These are phyloP conservation scores for Chiloscyllium punctatum DNA, from an alignment of 2,797 vertebrate species.

Conservation along the genomic window DNA sequence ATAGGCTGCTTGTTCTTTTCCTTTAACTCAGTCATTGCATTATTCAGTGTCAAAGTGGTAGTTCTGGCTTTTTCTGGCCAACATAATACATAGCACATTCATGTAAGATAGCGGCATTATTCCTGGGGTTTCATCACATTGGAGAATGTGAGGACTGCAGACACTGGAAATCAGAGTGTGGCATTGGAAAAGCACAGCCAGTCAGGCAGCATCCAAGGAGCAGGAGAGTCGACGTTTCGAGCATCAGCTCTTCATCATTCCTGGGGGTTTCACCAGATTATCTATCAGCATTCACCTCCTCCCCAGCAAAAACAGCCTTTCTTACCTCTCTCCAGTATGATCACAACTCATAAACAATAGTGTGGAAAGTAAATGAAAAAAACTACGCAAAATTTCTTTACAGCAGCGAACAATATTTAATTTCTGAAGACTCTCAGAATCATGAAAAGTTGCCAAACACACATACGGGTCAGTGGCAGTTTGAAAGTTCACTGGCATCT, in stretches of 20 bases:
- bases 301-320: neutral
- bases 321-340: neutral
- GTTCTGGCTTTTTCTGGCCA: neutral
- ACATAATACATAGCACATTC: neutral
- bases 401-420: neutral
- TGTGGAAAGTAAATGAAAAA: neutral
- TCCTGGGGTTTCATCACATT: too few relatives aligned
- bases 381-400: neutral
- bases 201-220: too few relatives aligned
- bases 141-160: too few relatives aligned
- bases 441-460: neutral
- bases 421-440: neutral
- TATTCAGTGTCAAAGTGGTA: neutral
- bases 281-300: neutral
- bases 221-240: too few relatives aligned
- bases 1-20: neutral
- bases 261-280: neutral
- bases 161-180: too few relatives aligned
- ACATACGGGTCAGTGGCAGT: neutral
- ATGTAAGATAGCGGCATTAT: neutral
- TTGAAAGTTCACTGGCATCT: neutral
- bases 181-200: too few relatives aligned
- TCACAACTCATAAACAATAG: neutral
- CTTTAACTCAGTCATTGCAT: neutral
- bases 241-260: too few relatives aligned